Evolutionary conservation across 2,797 vertebrate genomes (phyloP).

Genomic region (Phyllotis vaccarum): DNA sequence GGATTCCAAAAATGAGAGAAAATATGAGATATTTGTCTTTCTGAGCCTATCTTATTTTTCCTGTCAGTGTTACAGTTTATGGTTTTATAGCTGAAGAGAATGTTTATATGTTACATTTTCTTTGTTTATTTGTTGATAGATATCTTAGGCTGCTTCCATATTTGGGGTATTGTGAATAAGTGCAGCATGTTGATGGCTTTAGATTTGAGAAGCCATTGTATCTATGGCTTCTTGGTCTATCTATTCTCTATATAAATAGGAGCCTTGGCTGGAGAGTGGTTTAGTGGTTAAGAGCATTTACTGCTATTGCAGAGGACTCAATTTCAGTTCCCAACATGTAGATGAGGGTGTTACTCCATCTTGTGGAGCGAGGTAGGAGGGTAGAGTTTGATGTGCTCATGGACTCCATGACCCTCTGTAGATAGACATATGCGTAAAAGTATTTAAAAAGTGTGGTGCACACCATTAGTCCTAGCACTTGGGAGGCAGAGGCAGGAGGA

Average conservation of each 20-base stretch:
- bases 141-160: background rate
- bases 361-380: background rate
- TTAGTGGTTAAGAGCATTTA: background rate
- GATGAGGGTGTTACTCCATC: background rate
- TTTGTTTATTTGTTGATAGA: background rate
- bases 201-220: background rate
- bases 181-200: background rate
- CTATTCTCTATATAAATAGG: background rate
- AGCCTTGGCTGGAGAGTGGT: background rate
- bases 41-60: background rate
- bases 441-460: too few species aligned
- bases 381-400: background rate
- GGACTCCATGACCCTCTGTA: background rate
- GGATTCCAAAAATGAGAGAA: background rate
- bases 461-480: too few species aligned
- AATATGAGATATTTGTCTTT: background rate
- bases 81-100: background rate
- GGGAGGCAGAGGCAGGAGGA: too few species aligned
- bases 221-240: background rate
- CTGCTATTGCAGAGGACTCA: background rate
- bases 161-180: background rate
- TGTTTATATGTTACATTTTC: background rate
- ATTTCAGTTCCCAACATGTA: background rate
- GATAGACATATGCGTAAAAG: background rate
- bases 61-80: background rate